Base-by-base conservation (phyloP, 2,888 invertebrate species). In the Imbricaverruca yamaguchii region DNA sequence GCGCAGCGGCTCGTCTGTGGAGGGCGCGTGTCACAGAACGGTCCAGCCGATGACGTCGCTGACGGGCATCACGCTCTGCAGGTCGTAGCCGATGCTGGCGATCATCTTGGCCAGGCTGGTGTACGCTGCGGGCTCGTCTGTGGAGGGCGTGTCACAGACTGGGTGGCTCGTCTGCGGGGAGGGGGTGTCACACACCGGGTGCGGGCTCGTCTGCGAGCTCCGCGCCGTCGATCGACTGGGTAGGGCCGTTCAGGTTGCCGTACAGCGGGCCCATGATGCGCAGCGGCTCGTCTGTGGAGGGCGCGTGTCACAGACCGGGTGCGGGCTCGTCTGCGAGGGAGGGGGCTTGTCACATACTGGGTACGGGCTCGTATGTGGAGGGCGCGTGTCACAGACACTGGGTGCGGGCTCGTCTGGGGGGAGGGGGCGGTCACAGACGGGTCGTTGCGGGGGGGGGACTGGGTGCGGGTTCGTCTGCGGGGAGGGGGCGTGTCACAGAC, bases 161-260 rank as follows among this genome's bases (percentile, higher is more conserved):
- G n/a, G n/a, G n/a, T n/a, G n/a, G n/a, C n/a, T n/a, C n/a, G n/a
- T n/a, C n/a, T n/a, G n/a, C n/a, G n/a, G n/a, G n/a, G n/a, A n/a
- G n/a, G n/a, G n/a, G n/a, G n/a, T n/a, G 91, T 90, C 82, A 95
- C 93, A n/a, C 10, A 96, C 93, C 1, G 98, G 92, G 87, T 97
- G 98, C 0, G 96, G 93, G n/a, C n/a, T n/a, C n/a, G n/a, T n/a
- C 87, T 98, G 97, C 83, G n/a, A 98, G 89, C 86, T 96, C 94
- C 57, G 94, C 90, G 82, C 93, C 91, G 59, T 91, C 90, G 6
- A 97, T 89, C 18, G 89, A 87, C n/a, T n/a, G n/a, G n/a, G 74
- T 92, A 88, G n/a, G n/a, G 18, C 92, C 93, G 86, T 98, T 98
- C 56, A 99, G 88, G 81, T 90, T 90, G 13, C 97, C 96, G 82